Percentiles rank a stretch among this genome's conserved stretches.
phyloP scores from a whole-genome alignment of 1,140 invertebrate genomes.

The Calosoma granatense region DNA sequence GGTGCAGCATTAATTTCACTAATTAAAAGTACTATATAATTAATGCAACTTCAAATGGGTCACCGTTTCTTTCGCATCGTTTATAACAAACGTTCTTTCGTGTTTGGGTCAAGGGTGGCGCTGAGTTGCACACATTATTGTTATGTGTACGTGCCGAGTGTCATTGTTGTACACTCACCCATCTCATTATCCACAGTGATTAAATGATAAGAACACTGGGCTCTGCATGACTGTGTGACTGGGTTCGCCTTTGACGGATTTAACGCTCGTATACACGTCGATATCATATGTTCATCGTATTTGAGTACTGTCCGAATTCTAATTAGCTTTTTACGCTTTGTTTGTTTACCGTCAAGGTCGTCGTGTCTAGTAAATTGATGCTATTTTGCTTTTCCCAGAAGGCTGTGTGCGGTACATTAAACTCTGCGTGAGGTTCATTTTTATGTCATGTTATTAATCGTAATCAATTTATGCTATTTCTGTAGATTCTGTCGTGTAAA shows the following conservation, averaged over 20 bases:
- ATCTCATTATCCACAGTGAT: no score
- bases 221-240: background rate
- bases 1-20: background rate
- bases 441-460: background rate
- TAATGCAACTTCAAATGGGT: slow-evolving; percentile 1
- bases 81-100: background rate
- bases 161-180: background rate
- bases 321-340: slow-evolving; percentile 1
- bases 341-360: background rate
- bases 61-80: background rate
- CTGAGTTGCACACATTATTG: background rate
- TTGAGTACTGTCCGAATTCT: slow-evolving; percentile 4
- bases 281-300: background rate
- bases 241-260: background rate
- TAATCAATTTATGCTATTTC: no score
- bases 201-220: background rate
- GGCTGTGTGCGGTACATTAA: background rate
- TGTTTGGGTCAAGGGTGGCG: slow-evolving; percentile 1
- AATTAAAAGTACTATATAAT: background rate
- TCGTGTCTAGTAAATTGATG: background rate
- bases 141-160: background rate
- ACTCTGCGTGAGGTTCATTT: background rate
- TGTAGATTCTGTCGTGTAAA: no score
- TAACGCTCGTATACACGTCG: background rate
- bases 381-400: slow-evolving; percentile 1